Conservation (phyloP, 2,888 invertebrate genomes). For the Tubulanus polymorphus region DNA sequence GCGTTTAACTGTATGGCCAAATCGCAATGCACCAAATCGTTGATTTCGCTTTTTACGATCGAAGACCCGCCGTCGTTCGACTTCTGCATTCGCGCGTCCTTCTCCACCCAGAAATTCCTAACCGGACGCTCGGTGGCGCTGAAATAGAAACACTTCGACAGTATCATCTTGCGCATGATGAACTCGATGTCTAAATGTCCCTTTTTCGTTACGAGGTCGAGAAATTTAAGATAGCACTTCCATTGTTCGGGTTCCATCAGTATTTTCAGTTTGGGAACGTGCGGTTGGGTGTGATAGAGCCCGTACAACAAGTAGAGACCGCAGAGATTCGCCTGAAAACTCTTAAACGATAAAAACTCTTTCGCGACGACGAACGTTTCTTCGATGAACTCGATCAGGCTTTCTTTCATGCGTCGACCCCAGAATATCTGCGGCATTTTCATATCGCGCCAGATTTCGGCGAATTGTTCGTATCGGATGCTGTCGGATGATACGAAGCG, state of each 20-base stretch:
- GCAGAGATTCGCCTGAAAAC: conserved; percentile 40
- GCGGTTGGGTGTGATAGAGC: conserved; percentile 37
- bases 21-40: neutral
- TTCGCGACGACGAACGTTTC: no score
- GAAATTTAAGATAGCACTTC: no score
- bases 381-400: conserved; percentile 40
- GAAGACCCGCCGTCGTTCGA: no score
- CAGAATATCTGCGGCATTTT: conserved; percentile 35
- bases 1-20: neutral
- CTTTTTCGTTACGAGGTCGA: no score
- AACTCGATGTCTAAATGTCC: neutral
- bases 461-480: conserved; percentile 42
- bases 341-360: no score
- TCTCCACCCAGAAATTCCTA: no score
- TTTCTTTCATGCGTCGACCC: conserved; percentile 34
- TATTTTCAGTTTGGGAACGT: conserved; percentile 34
- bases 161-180: neutral
- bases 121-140: neutral
- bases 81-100: no score
- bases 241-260: neutral
- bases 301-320: conserved; percentile 45
- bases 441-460: conserved; percentile 35
- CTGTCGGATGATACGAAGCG: conserved; percentile 31
- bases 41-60: neutral
- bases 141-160: neutral